Base-by-base conservation (phyloP, 2,888 invertebrate genomes). In the Agrilus cyanescens region DNA sequence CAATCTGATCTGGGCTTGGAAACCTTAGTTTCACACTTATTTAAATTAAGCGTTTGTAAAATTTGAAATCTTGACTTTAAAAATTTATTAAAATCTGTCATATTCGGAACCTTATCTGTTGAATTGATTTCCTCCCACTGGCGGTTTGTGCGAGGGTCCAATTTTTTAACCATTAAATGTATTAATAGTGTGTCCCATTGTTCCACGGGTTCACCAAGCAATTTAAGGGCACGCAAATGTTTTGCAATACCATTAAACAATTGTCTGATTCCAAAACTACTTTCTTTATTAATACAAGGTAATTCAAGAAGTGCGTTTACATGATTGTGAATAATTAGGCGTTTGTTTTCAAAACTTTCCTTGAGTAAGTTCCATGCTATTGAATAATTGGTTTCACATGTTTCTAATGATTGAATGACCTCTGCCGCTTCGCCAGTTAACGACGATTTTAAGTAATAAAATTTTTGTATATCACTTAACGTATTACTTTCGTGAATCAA, bases 331-430 rank as follows among this genome's bases (percentile, higher is more conserved):
- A 52, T 43, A 14, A 54, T 48, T 4, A 50, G 14, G 7, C 32
- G 40, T 37, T 51, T 49, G 33, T 50, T 50, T 35, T 51, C 45
- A 39, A 37, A 54, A 7, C 50, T 31, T 5, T 50, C 46, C 13
- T 12, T 42, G 18, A 53, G 32, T 33, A 49, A 39, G 29, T 50
- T 41, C 48, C 50, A 54, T 6, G 54, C 49, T 13, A 41, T 43
- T 34, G 20, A 12, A 40, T 54, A 52, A 41, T 51, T 53, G 5
- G 30, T 31, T 6, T 38, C 45, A 4, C 50, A 43, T 4, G 46
- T 34, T 33, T 45, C 39, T 13, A 54, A 34, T 15, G 44, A 45
- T 37, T 44, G 31, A 7, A 51, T 51, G 8, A 50, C 38, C 31
- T 53, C 18, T 6, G 42, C 37, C 1, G 50, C 49, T 1, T 34